Base-by-base conservation (phyloP, 2,113 vertebrate genomes). In the Merops nubicus region DNA sequence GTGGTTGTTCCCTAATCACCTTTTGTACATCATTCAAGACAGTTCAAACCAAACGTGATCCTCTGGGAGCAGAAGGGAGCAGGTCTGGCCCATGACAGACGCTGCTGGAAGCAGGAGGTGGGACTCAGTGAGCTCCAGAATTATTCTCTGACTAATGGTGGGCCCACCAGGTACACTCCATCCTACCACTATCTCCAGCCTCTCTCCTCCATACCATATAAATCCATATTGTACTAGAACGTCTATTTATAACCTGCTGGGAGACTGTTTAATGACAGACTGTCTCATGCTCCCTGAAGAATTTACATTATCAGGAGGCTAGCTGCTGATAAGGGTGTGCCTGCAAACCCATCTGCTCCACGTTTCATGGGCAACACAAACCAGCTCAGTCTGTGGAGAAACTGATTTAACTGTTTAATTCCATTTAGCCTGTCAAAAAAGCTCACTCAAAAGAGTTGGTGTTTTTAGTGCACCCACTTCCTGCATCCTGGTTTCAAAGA, bases 211-310 rank as follows among this genome's bases (percentile, higher is more conserved):
- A 85, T 65, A 91, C 96, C 96, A 95, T 96, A 96, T 97, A 96
- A 96, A 97, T 95, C 95, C 92, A 65, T 64, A 88, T 9, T 42
- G 70, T 57, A 75, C 33, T 16, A 69, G 33, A 73, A 76, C 4
- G 45, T 25, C 95, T 97, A 97, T 97, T 97, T 97, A 95, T 97
- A 97, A 73, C 92, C 53, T 80, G 86, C 81, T 18, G 62, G 89
- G 77, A 87, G 95, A 47, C 84, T 93, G 96, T 60, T 93, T 59
- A 68, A 48, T 95, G 92, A 91, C 78, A 91, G 92, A 88, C 89
- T 47, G 74, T 51, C 89, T 92, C 88, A 12, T 84, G 93, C 79
- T 96, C 88, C 64, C 85, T 16, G 16, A 93, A 92, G 95, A 97
- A 97, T 95, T 76, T 50, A 38, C 45, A 3, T 93, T 97, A 97